Percentiles rank a stretch among this genome's conserved stretches.
These are phyloP conservation scores for Clupea harengus DNA, from an alignment of 2,113 vertebrate species.

Conservation along the genomic window DNA sequence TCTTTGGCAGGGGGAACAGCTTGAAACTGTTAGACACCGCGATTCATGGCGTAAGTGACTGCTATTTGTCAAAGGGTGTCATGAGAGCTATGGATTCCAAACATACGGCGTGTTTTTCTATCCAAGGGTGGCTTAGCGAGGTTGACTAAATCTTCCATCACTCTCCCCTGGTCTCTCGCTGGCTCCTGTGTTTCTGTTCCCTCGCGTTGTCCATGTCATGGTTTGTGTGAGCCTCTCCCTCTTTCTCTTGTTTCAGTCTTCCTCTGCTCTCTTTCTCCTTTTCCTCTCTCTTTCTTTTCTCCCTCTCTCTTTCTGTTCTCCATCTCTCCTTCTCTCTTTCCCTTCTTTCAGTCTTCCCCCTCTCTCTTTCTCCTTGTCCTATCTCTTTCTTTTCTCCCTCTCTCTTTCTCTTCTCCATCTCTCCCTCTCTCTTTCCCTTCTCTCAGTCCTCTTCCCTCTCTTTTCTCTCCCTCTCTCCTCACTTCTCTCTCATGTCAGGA, in stretches of 20 bases:
- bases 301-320: no score
- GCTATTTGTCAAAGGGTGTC: conserved; percentile 27
- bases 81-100: conserved; percentile 39
- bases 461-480: background rate
- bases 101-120: conserved; percentile 29
- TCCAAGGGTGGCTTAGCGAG: conserved; percentile 26
- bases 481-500: background rate
- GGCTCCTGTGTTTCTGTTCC: background rate
- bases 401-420: background rate
- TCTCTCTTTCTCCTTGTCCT: background rate
- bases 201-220: background rate
- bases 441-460: no score
- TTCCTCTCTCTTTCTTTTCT: background rate
- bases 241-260: background rate
- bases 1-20: conserved; percentile 14
- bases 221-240: background rate
- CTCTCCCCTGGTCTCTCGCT: background rate
- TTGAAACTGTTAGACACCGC: conserved; percentile 27
- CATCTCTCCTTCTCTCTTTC: background rate
- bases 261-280: background rate
- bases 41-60: conserved; percentile 32
- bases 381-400: background rate
- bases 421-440: no score
- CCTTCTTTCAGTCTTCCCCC: background rate
- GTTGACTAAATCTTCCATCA: conserved; percentile 41